Base-by-base conservation (phyloP, 2,888 invertebrate species). In the Adelognathus sp. region DNA sequence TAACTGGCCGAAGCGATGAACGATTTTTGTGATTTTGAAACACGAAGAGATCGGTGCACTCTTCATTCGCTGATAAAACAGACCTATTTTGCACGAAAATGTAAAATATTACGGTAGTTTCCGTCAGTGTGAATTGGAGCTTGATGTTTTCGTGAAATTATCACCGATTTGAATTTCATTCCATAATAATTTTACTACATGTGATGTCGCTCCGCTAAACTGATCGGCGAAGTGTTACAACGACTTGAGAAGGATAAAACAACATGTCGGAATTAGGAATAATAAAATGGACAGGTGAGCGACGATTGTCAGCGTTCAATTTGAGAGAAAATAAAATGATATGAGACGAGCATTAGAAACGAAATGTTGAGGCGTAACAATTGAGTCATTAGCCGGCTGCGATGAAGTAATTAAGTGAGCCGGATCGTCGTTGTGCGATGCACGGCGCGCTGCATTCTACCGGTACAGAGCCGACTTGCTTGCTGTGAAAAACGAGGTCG, bases 261-360 rank as follows among this genome's bases (percentile, higher is more conserved):
- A 44, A n/a, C n/a, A 58, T 69, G 56, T 56, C 69, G 69, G 46
- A 46, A 31, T 44, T 69, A 31, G 56, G 18, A 69, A 58, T 56
- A 16, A 56, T 33, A 50, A 66, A 52, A 66, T 66, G 64, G 64
- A 70, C 44, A 69, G 46, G 33, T 61, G 70, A 76, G 67, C 70
- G 74, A 83, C 61, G 79, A 61, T 71, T 39, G 46, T 67, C 21
- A 56, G 78, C 75, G 75, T 50, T 71, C 67, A 82, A 74, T 74
- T 77, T 7, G 79, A 81, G 29, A 14, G 4, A 9, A 11, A 29
- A 46, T 29, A 4, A 39, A 60, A 77, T 29, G 5, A 29, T n/a
- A n/a, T 1, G 39, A 11, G 5, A 50, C 31, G 58, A 52, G 33
- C n/a, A 21, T 2, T 58, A 36, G 39, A 56, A 56, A 52, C 5